Evolutionary conservation across 2,888 invertebrate species (phyloP).

Genomic region (Cremastobaeus sp.): DNA sequence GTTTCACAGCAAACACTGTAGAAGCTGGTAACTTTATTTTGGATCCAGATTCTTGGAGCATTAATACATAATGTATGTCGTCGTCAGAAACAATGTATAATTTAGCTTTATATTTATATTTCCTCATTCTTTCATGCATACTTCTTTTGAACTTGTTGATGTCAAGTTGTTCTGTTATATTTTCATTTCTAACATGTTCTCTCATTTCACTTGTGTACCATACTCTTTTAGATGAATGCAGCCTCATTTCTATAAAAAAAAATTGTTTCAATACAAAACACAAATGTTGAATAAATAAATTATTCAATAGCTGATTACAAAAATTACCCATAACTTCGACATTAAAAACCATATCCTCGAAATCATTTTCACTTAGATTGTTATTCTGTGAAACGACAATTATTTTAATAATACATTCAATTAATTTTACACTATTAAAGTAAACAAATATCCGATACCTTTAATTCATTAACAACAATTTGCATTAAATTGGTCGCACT

Average conservation of each 20-base stretch:
- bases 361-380: background rate
- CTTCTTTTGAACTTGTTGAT: background rate
- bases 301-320: no score
- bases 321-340: background rate
- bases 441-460: no score
- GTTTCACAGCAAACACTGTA: conserved; percentile 14
- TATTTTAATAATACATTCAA: no score
- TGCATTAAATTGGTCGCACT: no score
- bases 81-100: background rate
- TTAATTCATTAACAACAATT: no score
- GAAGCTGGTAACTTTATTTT: background rate
- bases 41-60: background rate
- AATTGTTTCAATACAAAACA: background rate
- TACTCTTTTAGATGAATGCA: conserved; percentile 9
- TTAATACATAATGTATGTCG: conserved; percentile 1
- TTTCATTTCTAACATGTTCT: background rate
- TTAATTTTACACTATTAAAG: no score
- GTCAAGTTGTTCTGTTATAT: background rate
- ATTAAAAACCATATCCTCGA: background rate
- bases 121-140: background rate
- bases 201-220: conserved; percentile 26
- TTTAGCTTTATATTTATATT: background rate
- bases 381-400: background rate
- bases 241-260: conserved; percentile 20
- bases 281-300: background rate